Evolutionary conservation across 2,797 vertebrate species (phyloP).

Genomic region (Arnoldichthys spilopterus): DNA sequence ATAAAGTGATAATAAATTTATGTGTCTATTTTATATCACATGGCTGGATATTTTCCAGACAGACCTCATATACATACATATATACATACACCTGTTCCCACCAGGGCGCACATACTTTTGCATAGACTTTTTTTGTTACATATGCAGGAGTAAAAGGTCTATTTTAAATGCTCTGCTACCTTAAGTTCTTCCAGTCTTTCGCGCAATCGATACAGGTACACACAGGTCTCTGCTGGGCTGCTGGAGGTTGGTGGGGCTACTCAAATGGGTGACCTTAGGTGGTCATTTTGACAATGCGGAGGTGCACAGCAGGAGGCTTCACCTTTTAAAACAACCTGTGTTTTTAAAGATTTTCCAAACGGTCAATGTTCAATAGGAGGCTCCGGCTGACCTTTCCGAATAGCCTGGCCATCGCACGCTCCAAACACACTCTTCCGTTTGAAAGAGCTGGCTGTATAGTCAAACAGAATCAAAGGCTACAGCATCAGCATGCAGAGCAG

Average conservation of each 20-base stretch:
- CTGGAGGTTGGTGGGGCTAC: slow-evolving; percentile 34
- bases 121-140: background rate
- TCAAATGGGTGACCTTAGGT: slow-evolving; percentile 51
- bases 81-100: too few species aligned
- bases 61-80: too few species aligned
- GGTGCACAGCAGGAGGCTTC: slow-evolving; percentile 39
- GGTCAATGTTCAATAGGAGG: slow-evolving; percentile 56
- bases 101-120: too few species aligned
- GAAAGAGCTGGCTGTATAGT: slow-evolving; percentile 44
- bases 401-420: slow-evolving; percentile 22
- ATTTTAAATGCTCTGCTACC: slow-evolving; percentile 9
- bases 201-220: slow-evolving; percentile 42
- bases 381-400: slow-evolving; percentile 58
- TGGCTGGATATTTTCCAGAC: too few species aligned
- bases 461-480: slow-evolving; percentile 42
- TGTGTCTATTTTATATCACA: too few species aligned
- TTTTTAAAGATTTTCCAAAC: slow-evolving; percentile 62
- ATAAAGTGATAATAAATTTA: too few species aligned
- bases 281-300: slow-evolving; percentile 54
- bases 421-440: slow-evolving; percentile 48
- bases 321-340: slow-evolving; percentile 54
- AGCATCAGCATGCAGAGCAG: slow-evolving; percentile 46
- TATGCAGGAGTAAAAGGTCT: background rate
- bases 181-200: slow-evolving; percentile 34
- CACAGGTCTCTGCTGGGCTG: slow-evolving; percentile 11